Conservation (phyloP, 2,888 invertebrate species). For the Stenoptilia bipunctidactyla region DNA sequence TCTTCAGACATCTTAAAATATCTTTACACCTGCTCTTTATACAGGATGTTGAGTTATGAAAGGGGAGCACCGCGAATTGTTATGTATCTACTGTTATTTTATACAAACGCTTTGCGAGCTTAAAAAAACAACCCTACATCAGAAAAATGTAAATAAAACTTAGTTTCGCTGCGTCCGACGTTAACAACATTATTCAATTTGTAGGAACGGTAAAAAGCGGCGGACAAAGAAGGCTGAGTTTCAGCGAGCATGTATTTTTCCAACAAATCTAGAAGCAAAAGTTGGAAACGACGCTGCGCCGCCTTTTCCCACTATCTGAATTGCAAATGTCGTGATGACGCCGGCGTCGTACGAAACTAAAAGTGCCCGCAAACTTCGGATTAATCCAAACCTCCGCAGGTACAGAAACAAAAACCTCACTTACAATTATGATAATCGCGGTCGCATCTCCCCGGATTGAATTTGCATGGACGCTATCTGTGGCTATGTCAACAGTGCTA, state of each 20-base stretch:
- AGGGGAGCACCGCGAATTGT: background rate
- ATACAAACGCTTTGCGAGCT: background rate
- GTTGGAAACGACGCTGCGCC: constrained; percentile 41
- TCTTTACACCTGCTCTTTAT: background rate
- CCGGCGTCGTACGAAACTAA: constrained; percentile 59
- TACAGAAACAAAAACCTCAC: constrained; percentile 69
- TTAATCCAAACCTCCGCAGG: constrained; percentile 53
- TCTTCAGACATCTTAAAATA: background rate
- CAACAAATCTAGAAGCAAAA: constrained; percentile 53
- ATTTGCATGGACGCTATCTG: constrained; percentile 67
- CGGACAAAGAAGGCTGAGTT: constrained; percentile 38
- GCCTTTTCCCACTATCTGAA: constrained; percentile 66
- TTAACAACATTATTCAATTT: constrained; percentile 44
- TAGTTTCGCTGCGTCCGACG: background rate
- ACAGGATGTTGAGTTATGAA: background rate
- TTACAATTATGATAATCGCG: constrained; percentile 65
- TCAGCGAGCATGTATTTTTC: constrained; percentile 52
- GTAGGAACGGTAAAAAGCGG: constrained; percentile 41
- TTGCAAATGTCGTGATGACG: constrained; percentile 67
- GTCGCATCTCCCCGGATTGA: constrained; percentile 64
- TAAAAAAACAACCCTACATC: background rate
- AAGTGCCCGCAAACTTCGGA: constrained; percentile 67
- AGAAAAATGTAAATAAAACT: background rate
- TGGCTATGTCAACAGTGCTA: constrained; percentile 66
- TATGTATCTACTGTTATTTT: background rate